Evolutionary conservation across 2,888 invertebrate species (phyloP), one percentile per base, ranked within the genome.

Genomic region (Frankliniella fusca): DNA sequence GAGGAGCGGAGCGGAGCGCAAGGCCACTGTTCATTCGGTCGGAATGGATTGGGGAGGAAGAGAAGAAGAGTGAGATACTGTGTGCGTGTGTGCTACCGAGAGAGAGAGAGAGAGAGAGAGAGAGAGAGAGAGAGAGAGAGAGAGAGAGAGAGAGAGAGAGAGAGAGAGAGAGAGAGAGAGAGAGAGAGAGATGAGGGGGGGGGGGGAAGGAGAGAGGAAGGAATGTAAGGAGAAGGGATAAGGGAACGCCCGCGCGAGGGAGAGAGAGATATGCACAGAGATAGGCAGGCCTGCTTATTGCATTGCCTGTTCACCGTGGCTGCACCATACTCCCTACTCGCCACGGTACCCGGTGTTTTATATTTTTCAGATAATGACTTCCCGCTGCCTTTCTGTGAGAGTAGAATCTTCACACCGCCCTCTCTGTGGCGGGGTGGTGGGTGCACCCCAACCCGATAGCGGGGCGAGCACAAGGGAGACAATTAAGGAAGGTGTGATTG

Each of bases 71-170:
- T 38, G 38, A 38, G 38, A 38, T 5, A 38, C 38, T 38, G 38
- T 38, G 5, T 5, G 38, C 38, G 38, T 38, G 38, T 38, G 38
- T 38, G 38, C 38, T 5, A 5, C 38, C 2, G 5, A 38, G 83
- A 85, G 87, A 87, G 87, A 87, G 87, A 87, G 84, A 85, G 85
- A 83, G 84, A 84, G 84, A 86, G 84, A 85, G 85, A 85, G 85
- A 84, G 83, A 83, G 85, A 85, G 85, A 85, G 85, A 85, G 84
- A 85, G 38, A 38, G 54, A 54, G 54, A 54, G 2, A 54, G 2
- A 5, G 38, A 38, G 5, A 38, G 38, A 38, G 2, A 38, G 38
- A 5, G 38, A 38, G 38, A 5, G 38, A 38, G 38, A 38, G 38
- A 38, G 50, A 18, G 38, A 5, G 38, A 38, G 5, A 38, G 38